These are phyloP conservation scores for Papilio dardanus DNA, from an alignment of 1,140 invertebrate species.

Conservation along the genomic window DNA sequence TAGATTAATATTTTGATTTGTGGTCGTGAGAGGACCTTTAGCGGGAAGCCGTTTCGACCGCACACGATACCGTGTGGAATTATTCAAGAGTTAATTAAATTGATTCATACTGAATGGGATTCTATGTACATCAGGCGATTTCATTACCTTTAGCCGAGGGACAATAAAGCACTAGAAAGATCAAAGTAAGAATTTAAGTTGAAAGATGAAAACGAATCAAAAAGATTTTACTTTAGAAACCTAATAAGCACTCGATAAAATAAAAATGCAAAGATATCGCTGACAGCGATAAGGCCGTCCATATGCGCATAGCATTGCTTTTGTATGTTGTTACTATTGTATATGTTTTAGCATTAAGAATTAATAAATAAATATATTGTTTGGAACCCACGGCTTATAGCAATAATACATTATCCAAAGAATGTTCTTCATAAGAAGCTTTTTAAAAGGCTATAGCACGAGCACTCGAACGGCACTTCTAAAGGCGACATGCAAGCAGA, in stretches of 20 bases:
- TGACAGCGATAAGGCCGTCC: too few relatives aligned
- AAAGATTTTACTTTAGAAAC: too few relatives aligned
- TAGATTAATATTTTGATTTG: constrained; percentile 7
- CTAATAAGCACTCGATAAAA: too few relatives aligned
- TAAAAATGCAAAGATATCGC: too few relatives aligned
- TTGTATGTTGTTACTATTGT: too few relatives aligned
- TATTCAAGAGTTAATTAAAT: constrained; percentile 1
- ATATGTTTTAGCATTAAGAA: too few relatives aligned
- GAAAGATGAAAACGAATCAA: too few relatives aligned
- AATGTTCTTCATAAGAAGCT: neutral
- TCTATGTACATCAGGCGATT: neutral
- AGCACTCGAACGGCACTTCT: neutral
- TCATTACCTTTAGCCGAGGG: neutral
- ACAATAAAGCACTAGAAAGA: neutral
- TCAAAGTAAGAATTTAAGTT: neutral
- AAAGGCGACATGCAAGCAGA: neutral
- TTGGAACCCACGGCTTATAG: neutral
- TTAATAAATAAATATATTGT: neutral
- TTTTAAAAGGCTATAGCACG: neutral
- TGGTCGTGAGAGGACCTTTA: neutral
- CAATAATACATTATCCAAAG: neutral
- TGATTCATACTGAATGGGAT: neutral
- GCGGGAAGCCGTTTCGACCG: neutral
- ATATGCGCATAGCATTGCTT: too few relatives aligned
- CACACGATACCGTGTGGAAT: neutral